These are phyloP conservation scores for Latrodectus geometricus DNA, from an alignment of 1,140 invertebrate species.

Conservation along the genomic window DNA sequence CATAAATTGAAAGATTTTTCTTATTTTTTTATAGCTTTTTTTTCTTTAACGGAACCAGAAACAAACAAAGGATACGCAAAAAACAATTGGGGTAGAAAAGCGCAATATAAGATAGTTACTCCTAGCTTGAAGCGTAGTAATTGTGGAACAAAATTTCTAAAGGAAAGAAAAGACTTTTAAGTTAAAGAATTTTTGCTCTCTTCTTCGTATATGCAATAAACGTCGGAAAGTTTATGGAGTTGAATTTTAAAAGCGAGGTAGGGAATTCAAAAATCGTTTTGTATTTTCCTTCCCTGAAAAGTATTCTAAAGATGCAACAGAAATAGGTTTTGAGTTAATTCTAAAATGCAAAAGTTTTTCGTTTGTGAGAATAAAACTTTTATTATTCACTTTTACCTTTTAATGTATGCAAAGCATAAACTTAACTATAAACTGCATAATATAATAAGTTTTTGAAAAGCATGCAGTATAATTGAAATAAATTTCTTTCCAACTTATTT, in stretches of 20 bases:
- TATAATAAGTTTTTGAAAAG: no score
- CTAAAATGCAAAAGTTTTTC: neutral
- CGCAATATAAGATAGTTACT: constrained; percentile 32
- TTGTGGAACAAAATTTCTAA: constrained; percentile 44
- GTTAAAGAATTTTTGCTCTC: constrained; percentile 29
- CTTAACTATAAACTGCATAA: no score
- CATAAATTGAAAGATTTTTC: constrained; percentile 59
- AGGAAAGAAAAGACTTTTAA: constrained; percentile 11
- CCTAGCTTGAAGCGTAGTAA: constrained; percentile 34
- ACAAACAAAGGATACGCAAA: constrained; percentile 42
- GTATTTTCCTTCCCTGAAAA: neutral
- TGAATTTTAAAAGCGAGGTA: neutral
- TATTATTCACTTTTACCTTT: no score
- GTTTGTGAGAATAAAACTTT: no score
- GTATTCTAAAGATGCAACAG: neutral
- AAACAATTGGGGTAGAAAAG: constrained; percentile 27
- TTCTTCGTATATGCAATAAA: constrained; percentile 11
- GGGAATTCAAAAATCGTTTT: constrained; percentile 1
- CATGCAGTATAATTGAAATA: no score
- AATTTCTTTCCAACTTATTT: no score
- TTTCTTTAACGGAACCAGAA: constrained; percentile 8
- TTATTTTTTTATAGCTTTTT: constrained; percentile 23
- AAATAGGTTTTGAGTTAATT: neutral
- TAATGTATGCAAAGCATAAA: no score
- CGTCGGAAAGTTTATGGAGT: neutral